A percentile compares a stretch with the other conserved stretches of the same genome.
Conservation (phyloP, 1,140 invertebrate genomes). For the Capitella teleta region DNA sequence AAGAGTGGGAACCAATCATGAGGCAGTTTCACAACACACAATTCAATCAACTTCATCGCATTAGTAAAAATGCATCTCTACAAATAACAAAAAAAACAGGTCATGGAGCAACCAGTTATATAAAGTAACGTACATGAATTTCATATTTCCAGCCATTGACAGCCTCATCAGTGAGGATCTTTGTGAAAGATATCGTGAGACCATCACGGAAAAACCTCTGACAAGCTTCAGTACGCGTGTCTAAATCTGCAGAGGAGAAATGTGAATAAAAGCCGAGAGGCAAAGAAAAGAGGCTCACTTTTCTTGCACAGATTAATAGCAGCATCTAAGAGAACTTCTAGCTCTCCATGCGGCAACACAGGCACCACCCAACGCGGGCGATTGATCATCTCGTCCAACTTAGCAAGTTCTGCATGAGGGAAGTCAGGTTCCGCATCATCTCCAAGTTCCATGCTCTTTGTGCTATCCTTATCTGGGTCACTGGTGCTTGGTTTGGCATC, state of each 20-base stretch:
- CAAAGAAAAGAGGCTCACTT: too few species aligned
- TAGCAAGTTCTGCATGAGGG: constrained; percentile 70
- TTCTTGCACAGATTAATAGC: constrained; percentile 73
- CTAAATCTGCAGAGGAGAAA: constrained; percentile 54
- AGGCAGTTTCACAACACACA: constrained; percentile 78
- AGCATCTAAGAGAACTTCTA: constrained; percentile 80
- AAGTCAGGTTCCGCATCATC: constrained; percentile 57
- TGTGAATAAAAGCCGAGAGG: too few species aligned
- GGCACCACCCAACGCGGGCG: constrained; percentile 88
- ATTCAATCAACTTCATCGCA: constrained; percentile 78
- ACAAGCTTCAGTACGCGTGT: constrained; percentile 78
- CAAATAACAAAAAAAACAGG: constrained; percentile 12
- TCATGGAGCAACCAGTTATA: neutral
- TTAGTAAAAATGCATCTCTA: constrained; percentile 80
- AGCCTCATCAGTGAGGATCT: constrained; percentile 95
- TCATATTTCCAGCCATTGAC: constrained; percentile 95
- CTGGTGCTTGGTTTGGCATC: too few species aligned
- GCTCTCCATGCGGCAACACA: constrained; percentile 87
- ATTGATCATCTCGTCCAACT: constrained; percentile 85
- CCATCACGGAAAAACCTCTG: constrained; percentile 92
- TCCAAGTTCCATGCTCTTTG: too few species aligned
- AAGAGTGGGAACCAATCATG: constrained; percentile 88
- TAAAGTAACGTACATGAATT: constrained; percentile 61
- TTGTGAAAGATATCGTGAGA: constrained; percentile 86
- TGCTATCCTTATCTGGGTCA: too few species aligned